phyloP scores from a whole-genome alignment of 92 coral and sea anemone genomes.

The Nematostella vectensis region DNA sequence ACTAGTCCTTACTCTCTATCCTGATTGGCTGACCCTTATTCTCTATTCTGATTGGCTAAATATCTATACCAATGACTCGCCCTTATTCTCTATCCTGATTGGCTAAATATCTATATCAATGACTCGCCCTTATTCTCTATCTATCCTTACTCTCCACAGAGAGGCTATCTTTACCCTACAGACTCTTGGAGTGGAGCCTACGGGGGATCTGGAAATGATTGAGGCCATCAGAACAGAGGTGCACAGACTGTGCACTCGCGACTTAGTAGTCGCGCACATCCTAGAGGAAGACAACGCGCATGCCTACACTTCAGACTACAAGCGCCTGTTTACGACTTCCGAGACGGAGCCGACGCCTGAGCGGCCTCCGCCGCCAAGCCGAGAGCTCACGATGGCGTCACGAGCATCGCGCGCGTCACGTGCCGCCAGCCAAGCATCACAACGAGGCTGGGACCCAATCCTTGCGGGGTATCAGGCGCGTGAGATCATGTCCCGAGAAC shows the following conservation, averaged over 20 bases:
- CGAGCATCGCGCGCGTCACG: conserved; percentile 44
- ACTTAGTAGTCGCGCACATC: conserved; percentile 76
- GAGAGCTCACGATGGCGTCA: conserved; percentile 35
- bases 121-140: too few relatives aligned
- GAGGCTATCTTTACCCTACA: conserved; percentile 79
- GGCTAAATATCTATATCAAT: too few relatives aligned
- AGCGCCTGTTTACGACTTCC: conserved; percentile 61
- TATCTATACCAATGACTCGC: too few relatives aligned
- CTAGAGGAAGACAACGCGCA: conserved; percentile 59
- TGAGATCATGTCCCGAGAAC: conserved; percentile 80
- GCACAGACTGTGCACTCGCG: conserved; percentile 60
- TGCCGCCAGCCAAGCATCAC: conserved; percentile 60
- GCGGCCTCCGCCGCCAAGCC: conserved; percentile 2
- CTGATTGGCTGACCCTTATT: too few relatives aligned
- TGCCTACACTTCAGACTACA: conserved; percentile 60
- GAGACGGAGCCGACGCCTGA: conserved; percentile 25
- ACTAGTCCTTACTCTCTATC: too few relatives aligned
- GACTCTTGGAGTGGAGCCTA: conserved; percentile 72
- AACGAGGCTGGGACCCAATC: conserved; percentile 98
- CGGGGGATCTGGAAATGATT: conserved; percentile 88
- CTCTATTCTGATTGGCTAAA: too few relatives aligned
- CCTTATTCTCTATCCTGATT: too few relatives aligned
- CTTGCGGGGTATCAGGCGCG: conserved; percentile 93
- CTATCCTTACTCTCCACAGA: conserved; percentile 32
- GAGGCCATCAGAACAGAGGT: conserved; percentile 88